Evolutionary conservation across 2,113 vertebrate genomes (phyloP).

Genomic region (Otis tarda): DNA sequence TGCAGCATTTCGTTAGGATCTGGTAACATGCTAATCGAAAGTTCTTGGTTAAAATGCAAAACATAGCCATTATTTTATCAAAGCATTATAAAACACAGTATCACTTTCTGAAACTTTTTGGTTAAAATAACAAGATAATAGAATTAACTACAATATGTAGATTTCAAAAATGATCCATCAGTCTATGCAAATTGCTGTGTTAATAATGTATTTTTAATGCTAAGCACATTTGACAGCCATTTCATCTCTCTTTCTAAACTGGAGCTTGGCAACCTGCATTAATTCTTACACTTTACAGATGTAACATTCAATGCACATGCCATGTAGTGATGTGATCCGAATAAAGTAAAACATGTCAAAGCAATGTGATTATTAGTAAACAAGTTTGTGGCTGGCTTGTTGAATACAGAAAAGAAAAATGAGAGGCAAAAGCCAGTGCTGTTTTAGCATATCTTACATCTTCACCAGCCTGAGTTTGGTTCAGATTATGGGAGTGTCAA

Average conservation of each 20-base stretch:
- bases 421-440: background rate
- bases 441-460: background rate
- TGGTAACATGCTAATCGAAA: background rate
- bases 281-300: conserved; percentile 57
- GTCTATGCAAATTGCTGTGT: conserved; percentile 57
- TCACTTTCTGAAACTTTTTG: conserved; percentile 38
- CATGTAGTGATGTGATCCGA: conserved; percentile 47
- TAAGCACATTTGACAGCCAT: conserved; percentile 68
- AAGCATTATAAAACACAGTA: background rate
- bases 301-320: conserved; percentile 52
- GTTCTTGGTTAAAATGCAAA: background rate
- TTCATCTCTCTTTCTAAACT: conserved; percentile 49
- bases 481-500: background rate
- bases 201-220: conserved; percentile 63
- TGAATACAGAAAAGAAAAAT: background rate
- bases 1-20: background rate
- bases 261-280: conserved; percentile 55
- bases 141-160: conserved; percentile 54
- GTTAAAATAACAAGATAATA: conserved; percentile 54
- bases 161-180: conserved; percentile 69
- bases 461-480: background rate
- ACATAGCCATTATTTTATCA: background rate
- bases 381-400: conserved; percentile 14
- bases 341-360: conserved; percentile 52
- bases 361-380: conserved; percentile 52